These are phyloP conservation scores for Dastarcus helophoroides DNA, from an alignment of 2,888 invertebrate genomes.

Conservation along the genomic window DNA sequence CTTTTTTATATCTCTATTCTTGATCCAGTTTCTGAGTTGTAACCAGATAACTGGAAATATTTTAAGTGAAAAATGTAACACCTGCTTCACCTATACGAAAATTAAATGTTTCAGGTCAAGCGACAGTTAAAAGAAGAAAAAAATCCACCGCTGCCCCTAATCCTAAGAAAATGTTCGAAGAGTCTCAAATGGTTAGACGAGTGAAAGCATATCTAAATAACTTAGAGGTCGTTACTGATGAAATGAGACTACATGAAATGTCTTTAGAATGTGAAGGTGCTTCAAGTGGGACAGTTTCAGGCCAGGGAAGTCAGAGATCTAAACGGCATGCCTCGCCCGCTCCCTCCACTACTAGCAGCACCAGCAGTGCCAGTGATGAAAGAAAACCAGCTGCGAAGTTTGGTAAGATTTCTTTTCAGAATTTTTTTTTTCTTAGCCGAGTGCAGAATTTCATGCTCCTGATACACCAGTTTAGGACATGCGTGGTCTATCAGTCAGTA, in stretches of 20 bases:
- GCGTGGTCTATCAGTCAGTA: no score
- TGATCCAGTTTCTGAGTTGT: no score
- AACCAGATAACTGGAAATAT: no score
- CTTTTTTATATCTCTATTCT: no score
- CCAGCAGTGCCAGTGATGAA: conserved; percentile 76
- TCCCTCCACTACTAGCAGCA: conserved; percentile 82
- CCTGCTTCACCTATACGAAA: background rate
- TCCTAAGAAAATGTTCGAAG: conserved; percentile 97
- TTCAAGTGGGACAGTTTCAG: conserved; percentile 40
- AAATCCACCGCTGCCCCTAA: conserved; percentile 85
- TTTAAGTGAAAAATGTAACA: no score
- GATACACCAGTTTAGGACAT: no score
- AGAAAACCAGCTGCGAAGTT: conserved; percentile 54
- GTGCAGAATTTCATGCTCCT: no score
- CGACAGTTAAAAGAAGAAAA: conserved; percentile 81
- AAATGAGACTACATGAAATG: conserved; percentile 76
- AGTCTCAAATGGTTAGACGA: conserved; percentile 95
- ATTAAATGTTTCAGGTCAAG: conserved; percentile 59
- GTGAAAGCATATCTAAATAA: conserved; percentile 93
- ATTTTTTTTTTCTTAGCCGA: no score
- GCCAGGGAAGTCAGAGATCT: conserved; percentile 33
- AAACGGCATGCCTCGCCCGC: conserved; percentile 89
- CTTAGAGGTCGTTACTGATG: conserved; percentile 85
- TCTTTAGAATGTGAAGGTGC: conserved; percentile 75
- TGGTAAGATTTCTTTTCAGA: no score